These are phyloP conservation scores for Bombus soroeensis DNA, from an alignment of 1,140 invertebrate genomes.

Conservation along the genomic window DNA sequence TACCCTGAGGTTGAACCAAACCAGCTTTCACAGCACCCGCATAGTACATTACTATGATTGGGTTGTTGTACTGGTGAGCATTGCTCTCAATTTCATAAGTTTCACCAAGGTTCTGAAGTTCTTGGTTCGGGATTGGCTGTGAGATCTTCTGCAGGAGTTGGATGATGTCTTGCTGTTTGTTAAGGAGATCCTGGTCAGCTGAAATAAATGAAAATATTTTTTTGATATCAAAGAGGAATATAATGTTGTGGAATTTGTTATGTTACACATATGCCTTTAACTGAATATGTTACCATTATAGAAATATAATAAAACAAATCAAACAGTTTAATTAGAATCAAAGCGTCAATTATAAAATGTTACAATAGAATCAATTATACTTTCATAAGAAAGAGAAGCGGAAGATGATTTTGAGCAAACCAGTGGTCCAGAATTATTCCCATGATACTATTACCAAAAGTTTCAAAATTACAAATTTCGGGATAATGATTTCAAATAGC, in stretches of 20 bases:
- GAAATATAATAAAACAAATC: background rate
- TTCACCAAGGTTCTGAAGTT: conserved; percentile 73
- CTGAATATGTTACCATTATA: background rate
- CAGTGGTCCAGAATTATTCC: background rate
- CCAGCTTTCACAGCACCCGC: conserved; percentile 68
- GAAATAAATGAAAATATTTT: background rate
- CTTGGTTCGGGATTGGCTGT: conserved; percentile 72
- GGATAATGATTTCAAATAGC: background rate
- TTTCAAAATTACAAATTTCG: background rate
- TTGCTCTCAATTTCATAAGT: conserved; percentile 75
- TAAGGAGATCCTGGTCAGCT: conserved; percentile 84
- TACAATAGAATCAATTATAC: background rate
- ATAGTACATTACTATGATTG: conserved; percentile 73
- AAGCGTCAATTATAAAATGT: background rate
- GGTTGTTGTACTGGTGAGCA: conserved; percentile 71
- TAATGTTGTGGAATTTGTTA: background rate
- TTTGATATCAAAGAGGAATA: background rate
- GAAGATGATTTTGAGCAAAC: background rate
- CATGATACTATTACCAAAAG: background rate
- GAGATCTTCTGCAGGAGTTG: conserved; percentile 86
- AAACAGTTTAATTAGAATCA: background rate
- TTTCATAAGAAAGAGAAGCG: background rate
- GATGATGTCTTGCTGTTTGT: conserved; percentile 86
- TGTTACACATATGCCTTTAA: background rate
- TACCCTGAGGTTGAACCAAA: conserved; percentile 76